Evolutionary conservation across 2,113 vertebrate genomes (phyloP).

Genomic region (Anser cygnoides): DNA sequence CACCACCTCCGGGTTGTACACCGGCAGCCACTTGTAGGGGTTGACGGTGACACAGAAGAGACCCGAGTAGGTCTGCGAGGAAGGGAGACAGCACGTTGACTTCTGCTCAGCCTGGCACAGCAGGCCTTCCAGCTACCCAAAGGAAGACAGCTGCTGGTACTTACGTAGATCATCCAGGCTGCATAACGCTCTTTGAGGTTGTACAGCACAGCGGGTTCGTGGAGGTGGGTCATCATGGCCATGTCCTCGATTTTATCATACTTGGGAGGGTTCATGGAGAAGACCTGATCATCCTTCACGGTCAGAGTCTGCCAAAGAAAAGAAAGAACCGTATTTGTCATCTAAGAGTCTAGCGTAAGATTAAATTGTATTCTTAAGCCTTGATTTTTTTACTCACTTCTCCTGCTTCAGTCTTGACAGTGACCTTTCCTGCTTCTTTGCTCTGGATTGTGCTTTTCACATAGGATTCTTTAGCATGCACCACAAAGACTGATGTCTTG

Average conservation of each 20-base stretch:
- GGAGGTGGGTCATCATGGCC: conserved; percentile 72
- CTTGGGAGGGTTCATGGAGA: conserved; percentile 85
- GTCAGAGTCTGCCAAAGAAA: conserved; percentile 72
- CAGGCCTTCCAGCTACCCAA: no score
- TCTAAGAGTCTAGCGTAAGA: no score
- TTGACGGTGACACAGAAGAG: conserved; percentile 82
- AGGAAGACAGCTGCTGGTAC: background rate
- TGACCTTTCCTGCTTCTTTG: conserved; percentile 71
- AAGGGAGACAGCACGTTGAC: background rate
- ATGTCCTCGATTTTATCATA: conserved; percentile 73
- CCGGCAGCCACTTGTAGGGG: conserved; percentile 86
- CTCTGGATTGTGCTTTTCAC: conserved; percentile 72
- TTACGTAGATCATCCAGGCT: conserved; percentile 85
- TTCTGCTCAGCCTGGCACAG: no score
- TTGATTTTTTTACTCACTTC: conserved; percentile 44
- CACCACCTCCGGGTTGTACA: conserved; percentile 85
- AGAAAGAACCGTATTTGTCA: background rate
- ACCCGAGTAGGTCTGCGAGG: conserved; percentile 73
- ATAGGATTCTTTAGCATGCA: conserved; percentile 74
- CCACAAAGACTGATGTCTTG: conserved; percentile 72
- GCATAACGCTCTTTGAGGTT: conserved; percentile 84
- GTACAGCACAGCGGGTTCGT: conserved; percentile 79
- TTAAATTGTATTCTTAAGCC: conserved; percentile 27
- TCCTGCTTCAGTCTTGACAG: no score
- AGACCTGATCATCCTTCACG: conserved; percentile 82